Conservation (phyloP, 1,140 invertebrate species). For the Apis mellifera region DNA sequence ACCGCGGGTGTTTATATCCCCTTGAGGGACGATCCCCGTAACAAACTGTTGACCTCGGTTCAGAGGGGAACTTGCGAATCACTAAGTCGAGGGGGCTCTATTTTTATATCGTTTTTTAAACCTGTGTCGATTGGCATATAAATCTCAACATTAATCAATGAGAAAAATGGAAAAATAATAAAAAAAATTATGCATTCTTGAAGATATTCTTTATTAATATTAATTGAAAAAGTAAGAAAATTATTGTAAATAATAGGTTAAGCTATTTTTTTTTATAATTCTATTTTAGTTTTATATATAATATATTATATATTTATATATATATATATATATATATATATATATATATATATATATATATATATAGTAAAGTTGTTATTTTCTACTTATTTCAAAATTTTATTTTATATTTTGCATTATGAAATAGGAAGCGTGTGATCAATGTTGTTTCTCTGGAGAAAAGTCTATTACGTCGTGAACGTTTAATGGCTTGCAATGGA, state of each 20-base stretch:
- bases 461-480: constrained; percentile 7
- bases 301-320: too few relatives aligned
- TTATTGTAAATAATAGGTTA: too few relatives aligned
- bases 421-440: background rate
- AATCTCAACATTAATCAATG: too few relatives aligned
- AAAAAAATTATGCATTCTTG: too few relatives aligned
- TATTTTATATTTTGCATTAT: background rate
- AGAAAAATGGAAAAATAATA: too few relatives aligned
- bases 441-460: background rate
- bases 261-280: too few relatives aligned
- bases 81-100: constrained; percentile 40
- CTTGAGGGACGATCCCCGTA: constrained; percentile 56
- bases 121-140: background rate
- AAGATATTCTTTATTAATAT: too few relatives aligned
- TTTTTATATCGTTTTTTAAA: constrained; percentile 46
- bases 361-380: too few relatives aligned
- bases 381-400: background rate
- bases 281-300: too few relatives aligned
- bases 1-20: constrained; percentile 58
- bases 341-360: too few relatives aligned
- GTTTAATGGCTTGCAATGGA: constrained; percentile 14
- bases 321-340: too few relatives aligned
- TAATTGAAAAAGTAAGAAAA: too few relatives aligned
- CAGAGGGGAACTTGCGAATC: constrained; percentile 59
- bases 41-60: constrained; percentile 67